Conservation (phyloP, 1,140 invertebrate species). For the Battus philenor region DNA sequence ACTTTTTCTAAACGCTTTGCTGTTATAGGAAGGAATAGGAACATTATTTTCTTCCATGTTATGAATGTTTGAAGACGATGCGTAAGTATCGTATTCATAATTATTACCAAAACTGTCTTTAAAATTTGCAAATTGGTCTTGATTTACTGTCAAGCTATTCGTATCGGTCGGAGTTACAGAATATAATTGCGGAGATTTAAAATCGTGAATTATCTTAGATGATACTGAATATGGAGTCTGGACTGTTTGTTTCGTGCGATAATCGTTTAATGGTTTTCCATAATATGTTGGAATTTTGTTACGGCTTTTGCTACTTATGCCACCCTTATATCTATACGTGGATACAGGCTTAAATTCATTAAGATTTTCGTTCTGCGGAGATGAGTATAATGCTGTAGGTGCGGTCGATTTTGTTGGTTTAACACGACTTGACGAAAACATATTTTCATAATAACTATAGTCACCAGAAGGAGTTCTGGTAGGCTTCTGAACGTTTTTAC, state of each 20-base stretch:
- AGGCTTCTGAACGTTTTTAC: slow-evolving; percentile 32
- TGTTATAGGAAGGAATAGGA: slow-evolving; percentile 19
- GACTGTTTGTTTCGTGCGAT: slow-evolving; percentile 30
- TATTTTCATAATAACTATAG: slow-evolving; percentile 63
- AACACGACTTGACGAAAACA: slow-evolving; percentile 33
- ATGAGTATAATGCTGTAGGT: slow-evolving; percentile 27
- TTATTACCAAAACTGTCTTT: slow-evolving; percentile 51
- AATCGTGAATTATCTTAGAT: slow-evolving; percentile 56
- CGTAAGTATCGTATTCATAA: slow-evolving; percentile 55
- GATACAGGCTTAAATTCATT: slow-evolving; percentile 37
- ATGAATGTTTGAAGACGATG: slow-evolving; percentile 48
- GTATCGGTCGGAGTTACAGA: slow-evolving; percentile 20
- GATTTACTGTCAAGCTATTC: slow-evolving; percentile 34
- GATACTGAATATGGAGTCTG: slow-evolving; percentile 51
- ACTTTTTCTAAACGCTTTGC: slow-evolving; percentile 33
- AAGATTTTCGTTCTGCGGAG: slow-evolving; percentile 27
- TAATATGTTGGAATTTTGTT: slow-evolving; percentile 33
- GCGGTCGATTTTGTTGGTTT: slow-evolving; percentile 23
- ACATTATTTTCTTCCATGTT: slow-evolving; percentile 47
- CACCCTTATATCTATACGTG: slow-evolving; percentile 35
- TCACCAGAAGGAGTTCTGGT: slow-evolving; percentile 37
- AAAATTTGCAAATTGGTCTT: slow-evolving; percentile 44
- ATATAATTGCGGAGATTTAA: slow-evolving; percentile 47
- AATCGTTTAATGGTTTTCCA: slow-evolving; percentile 35
- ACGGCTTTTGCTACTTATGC: slow-evolving; percentile 29